Evolutionary conservation across 1,140 invertebrate genomes (phyloP), one percentile per base, ranked within the genome.

Genomic region (Leptinotarsa undecemlineata): DNA sequence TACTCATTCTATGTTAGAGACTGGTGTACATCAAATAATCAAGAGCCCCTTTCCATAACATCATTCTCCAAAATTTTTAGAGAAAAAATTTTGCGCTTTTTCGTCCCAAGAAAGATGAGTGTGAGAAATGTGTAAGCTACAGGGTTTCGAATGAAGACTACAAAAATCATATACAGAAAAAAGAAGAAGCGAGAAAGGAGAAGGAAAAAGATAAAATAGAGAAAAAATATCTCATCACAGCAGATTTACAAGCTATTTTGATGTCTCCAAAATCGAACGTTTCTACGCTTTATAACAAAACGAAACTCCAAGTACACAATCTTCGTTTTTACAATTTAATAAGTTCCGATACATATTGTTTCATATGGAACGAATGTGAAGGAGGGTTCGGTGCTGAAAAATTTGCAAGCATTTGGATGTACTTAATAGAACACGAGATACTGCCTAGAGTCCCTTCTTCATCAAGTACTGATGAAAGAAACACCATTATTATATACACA

Each of bases 401-500:
- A 51, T 51, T 60, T 60, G 57, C 57, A 60, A 60, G 57, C 19
- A 19, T 60, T 63, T 63, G 62, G 21, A 23, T 63, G 21, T 20
- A 63, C 19, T 63, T 63, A 8, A 51, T 13, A 51, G 48, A 51
- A 51, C 48, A 68, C 13, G 11, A 68, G 26, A 68, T 68, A 14
- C 26, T 68, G 20, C 67, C 11, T 14, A 68, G 42, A 15, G n/a
- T 33, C 26, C 42, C 26, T 68, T 33, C 67, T 23, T 13, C 26
- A 68, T 19, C 20, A 17, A 17, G 33, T 21, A 33, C 67, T 68
- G 42, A 26, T 11, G 67, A 68, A 68, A 68, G 67, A 26, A 23
- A 42, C 26, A 68, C 67, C 67, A 68, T 68, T 33, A 68, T 75
- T 13, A 75, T 77, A 62, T 77, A 64, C 63, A 77, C 73, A 47